These are phyloP conservation scores for Esox lucius DNA, from an alignment of 2,797 vertebrate genomes.

Conservation along the genomic window DNA sequence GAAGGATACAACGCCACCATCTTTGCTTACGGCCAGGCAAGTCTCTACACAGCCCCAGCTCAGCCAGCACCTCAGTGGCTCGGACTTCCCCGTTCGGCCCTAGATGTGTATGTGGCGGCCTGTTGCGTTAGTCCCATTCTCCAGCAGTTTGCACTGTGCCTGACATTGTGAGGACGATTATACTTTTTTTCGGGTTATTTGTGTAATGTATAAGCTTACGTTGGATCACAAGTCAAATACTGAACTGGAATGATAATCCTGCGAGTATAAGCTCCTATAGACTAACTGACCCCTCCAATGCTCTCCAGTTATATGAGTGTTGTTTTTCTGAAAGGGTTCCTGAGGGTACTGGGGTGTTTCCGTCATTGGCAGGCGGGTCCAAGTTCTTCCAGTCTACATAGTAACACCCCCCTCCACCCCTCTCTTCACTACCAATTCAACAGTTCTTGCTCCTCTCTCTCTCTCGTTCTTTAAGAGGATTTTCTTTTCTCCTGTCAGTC, in stretches of 20 bases:
- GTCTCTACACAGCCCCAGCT: neutral
- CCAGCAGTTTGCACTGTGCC: neutral
- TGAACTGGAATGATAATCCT: slow-evolving; percentile 4
- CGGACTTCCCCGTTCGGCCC: neutral
- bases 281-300: neutral
- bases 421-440: neutral
- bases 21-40: slow-evolving; percentile 83
- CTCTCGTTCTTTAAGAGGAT: neutral
- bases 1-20: slow-evolving; percentile 98
- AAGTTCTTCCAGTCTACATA: neutral
- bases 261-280: neutral
- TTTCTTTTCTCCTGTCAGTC: slow-evolving; percentile 1
- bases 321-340: neutral
- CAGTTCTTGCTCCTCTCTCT: neutral
- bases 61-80: neutral
- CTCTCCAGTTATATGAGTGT: neutral
- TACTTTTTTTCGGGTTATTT: neutral
- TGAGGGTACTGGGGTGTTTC: neutral
- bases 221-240: neutral
- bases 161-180: slow-evolving; percentile 2
- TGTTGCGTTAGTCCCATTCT: neutral
- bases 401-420: neutral
- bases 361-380: neutral
- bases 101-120: neutral
- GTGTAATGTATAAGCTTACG: neutral